These are phyloP conservation scores for Naso thynnoides DNA, from an alignment of 2,797 vertebrate species.

Conservation along the genomic window DNA sequence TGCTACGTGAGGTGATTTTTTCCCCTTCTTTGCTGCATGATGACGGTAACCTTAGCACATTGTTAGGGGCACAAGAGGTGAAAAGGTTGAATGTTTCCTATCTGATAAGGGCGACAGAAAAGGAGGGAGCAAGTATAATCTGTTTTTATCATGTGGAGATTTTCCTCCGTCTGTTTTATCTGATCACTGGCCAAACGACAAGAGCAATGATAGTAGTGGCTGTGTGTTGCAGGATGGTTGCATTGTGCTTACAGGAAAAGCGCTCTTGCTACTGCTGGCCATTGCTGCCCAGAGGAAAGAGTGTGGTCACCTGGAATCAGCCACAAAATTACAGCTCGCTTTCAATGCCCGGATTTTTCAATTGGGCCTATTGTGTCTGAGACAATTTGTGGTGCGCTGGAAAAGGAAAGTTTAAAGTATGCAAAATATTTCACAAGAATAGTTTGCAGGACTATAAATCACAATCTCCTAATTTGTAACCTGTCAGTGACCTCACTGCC, in stretches of 20 bases:
- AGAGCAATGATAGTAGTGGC: conserved; percentile 58
- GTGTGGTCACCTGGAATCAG: conserved; percentile 56
- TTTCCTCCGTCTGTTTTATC: too few species aligned
- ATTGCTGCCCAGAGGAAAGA: conserved; percentile 49
- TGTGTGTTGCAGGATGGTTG: conserved; percentile 38
- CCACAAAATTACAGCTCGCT: conserved; percentile 57
- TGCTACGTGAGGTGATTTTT: conserved; percentile 53
- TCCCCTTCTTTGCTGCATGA: background rate
- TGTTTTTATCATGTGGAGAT: conserved; percentile 43
- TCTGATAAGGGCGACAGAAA: conserved; percentile 62
- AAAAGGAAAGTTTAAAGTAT: conserved; percentile 48
- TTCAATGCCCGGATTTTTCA: conserved; percentile 28
- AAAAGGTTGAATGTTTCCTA: conserved; percentile 57
- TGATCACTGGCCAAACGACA: conserved; percentile 32
- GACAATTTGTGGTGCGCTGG: conserved; percentile 50
- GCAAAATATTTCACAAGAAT: conserved; percentile 49
- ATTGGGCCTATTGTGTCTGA: conserved; percentile 54
- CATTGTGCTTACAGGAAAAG: conserved; percentile 62
- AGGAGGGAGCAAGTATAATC: conserved; percentile 22
- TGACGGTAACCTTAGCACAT: conserved; percentile 47
- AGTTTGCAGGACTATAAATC: conserved; percentile 35
- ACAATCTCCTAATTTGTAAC: conserved; percentile 18
- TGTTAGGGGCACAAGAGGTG: conserved; percentile 44
- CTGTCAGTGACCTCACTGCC: conserved; percentile 1
- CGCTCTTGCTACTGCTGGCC: conserved; percentile 16